Evolutionary conservation across 2,797 vertebrate genomes (phyloP).

Genomic region (Phataginus tetradactyla): DNA sequence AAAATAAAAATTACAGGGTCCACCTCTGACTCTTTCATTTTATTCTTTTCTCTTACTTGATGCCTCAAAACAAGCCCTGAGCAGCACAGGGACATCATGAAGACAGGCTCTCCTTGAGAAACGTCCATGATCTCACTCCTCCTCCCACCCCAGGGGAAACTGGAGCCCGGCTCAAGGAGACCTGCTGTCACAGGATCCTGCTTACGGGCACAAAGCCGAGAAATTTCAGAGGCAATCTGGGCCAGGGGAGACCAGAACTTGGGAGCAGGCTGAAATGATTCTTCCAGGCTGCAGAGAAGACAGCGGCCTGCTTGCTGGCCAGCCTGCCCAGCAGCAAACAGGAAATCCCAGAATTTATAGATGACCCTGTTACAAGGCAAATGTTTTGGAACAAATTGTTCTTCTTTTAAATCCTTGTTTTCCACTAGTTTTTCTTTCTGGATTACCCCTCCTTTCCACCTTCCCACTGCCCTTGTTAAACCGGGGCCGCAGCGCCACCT

Average conservation of each 20-base stretch:
- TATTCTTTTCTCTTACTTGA: constrained; percentile 36
- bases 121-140: constrained; percentile 78
- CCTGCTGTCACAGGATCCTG: constrained; percentile 63
- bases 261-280: background rate
- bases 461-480: constrained; percentile 68
- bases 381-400: constrained; percentile 88
- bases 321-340: constrained; percentile 82
- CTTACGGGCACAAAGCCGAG: constrained; percentile 72
- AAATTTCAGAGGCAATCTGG: constrained; percentile 74
- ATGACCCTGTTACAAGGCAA: constrained; percentile 86
- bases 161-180: constrained; percentile 72
- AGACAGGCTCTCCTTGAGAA: constrained; percentile 67
- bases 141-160: constrained; percentile 77
- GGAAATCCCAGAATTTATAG: constrained; percentile 88
- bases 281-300: constrained; percentile 30
- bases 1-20: background rate
- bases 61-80: constrained; percentile 55
- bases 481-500: constrained; percentile 83
- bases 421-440: constrained; percentile 74
- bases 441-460: constrained; percentile 51
- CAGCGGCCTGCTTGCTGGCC: constrained; percentile 25
- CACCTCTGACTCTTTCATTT: background rate
- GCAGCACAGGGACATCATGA: constrained; percentile 52
- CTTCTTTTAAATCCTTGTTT: constrained; percentile 82
- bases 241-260: background rate